phyloP scores from a whole-genome alignment of 2,797 vertebrate species.

The Cyclopterus lumpus region DNA sequence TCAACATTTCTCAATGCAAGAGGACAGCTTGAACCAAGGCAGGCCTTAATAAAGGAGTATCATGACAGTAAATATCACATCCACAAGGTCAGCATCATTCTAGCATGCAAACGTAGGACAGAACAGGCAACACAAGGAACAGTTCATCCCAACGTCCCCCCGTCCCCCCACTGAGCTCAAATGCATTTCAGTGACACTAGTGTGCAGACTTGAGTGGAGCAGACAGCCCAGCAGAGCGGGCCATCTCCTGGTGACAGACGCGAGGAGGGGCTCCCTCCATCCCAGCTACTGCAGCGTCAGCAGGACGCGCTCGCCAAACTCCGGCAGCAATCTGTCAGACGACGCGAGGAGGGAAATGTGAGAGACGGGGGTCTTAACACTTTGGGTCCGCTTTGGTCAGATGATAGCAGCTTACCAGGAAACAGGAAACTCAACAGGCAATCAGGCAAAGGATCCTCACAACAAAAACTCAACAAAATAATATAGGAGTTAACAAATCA shows the following conservation, averaged over 20 bases:
- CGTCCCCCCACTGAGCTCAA: conserved; percentile 26
- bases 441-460: conserved; percentile 30
- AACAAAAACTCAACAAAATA: conserved; percentile 43
- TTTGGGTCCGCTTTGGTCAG: conserved; percentile 43
- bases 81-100: conserved; percentile 56
- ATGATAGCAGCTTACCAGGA: conserved; percentile 75
- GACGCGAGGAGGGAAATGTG: conserved; percentile 30
- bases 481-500: conserved; percentile 36
- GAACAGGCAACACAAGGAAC: conserved; percentile 58
- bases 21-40: conserved; percentile 31
- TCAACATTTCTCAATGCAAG: conserved; percentile 25
- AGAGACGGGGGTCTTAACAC: conserved; percentile 41
- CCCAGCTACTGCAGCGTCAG: conserved; percentile 44
- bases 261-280: conserved; percentile 34
- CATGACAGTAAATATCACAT: conserved; percentile 45
- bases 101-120: conserved; percentile 66
- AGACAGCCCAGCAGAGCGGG: conserved; percentile 60
- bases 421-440: conserved; percentile 36
- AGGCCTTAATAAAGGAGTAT: conserved; percentile 41
- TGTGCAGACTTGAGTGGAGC: conserved; percentile 59
- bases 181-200: conserved; percentile 37
- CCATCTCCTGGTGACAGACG: conserved; percentile 51
- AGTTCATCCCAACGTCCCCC: conserved; percentile 23
- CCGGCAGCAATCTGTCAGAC: conserved; percentile 45
- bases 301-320: conserved; percentile 35